Evolutionary conservation across 2,888 invertebrate genomes (phyloP).

Genomic region (Adineta ricciae): DNA sequence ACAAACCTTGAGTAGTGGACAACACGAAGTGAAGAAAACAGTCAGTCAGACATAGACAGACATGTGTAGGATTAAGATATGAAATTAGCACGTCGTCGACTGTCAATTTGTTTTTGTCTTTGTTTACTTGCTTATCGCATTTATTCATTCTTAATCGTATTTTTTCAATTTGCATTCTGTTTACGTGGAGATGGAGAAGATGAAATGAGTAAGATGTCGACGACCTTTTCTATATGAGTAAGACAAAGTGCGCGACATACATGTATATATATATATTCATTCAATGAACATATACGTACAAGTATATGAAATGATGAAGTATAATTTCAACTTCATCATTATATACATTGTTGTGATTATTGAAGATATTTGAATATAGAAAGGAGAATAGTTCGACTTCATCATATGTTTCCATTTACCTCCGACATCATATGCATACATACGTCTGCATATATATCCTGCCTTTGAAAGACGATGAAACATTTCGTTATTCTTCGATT

Average conservation of each 20-base stretch:
- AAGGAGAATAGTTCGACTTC: neutral
- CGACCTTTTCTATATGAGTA: neutral
- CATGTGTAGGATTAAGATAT: neutral
- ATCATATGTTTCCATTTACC: constrained; percentile 2
- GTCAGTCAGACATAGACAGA: neutral
- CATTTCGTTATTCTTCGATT: constrained; percentile 4
- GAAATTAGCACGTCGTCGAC: constrained; percentile 4
- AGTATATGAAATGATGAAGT: neutral
- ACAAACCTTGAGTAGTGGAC: neutral
- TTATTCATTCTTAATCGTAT: constrained; percentile 4
- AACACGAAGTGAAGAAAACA: neutral
- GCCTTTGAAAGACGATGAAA: neutral
- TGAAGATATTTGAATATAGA: neutral
- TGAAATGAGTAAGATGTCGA: constrained; percentile 2
- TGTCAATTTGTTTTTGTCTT: constrained; percentile 15
- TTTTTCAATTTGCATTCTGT: constrained; percentile 11
- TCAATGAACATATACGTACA: neutral
- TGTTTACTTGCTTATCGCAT: neutral
- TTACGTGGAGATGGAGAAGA: neutral
- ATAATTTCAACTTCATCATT: neutral
- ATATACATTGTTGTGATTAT: neutral
- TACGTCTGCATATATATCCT: neutral
- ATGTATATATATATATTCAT: neutral
- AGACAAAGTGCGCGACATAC: neutral
- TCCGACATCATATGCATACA: neutral